Percentiles rank a stretch among this genome's conserved stretches.
phyloP scores from a whole-genome alignment of 2,113 vertebrate genomes.

The Myanophis thanlyinensis region DNA sequence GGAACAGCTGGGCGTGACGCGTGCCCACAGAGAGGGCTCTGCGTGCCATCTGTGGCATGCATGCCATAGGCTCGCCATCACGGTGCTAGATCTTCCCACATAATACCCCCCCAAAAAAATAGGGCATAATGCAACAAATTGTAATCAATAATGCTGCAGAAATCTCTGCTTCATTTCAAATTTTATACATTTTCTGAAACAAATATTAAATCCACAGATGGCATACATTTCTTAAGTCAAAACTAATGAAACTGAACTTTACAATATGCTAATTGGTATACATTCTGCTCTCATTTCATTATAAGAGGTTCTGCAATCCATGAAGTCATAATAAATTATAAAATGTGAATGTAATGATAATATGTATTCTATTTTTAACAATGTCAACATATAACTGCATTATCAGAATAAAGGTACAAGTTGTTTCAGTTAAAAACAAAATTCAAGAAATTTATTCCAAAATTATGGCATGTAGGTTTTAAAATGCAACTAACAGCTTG shows the following conservation, averaged over 20 bases:
- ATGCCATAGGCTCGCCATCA: too few species aligned
- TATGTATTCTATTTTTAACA: constrained; percentile 14
- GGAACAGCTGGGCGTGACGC: too few species aligned
- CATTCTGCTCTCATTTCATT: constrained; percentile 46
- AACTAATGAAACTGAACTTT: constrained; percentile 64
- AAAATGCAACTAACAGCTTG: constrained; percentile 23
- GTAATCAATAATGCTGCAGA: constrained; percentile 17
- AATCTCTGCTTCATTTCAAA: constrained; percentile 19
- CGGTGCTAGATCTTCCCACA: background rate
- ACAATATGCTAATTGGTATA: constrained; percentile 47
- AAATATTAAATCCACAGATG: constrained; percentile 50
- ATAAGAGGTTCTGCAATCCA: constrained; percentile 34
- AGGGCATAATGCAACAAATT: background rate
- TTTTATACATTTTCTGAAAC: constrained; percentile 35
- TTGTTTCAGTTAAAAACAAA: background rate
- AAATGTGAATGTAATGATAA: background rate
- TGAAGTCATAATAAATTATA: constrained; percentile 29
- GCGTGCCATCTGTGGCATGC: too few species aligned
- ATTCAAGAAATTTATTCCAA: background rate
- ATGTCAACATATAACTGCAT: background rate
- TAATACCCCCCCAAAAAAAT: background rate
- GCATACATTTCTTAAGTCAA: constrained; percentile 52
- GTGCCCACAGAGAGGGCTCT: too few species aligned
- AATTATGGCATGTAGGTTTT: background rate
- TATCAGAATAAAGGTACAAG: background rate